Evolutionary conservation across 2,888 invertebrate species (phyloP).

Genomic region (Congeria kusceri): DNA sequence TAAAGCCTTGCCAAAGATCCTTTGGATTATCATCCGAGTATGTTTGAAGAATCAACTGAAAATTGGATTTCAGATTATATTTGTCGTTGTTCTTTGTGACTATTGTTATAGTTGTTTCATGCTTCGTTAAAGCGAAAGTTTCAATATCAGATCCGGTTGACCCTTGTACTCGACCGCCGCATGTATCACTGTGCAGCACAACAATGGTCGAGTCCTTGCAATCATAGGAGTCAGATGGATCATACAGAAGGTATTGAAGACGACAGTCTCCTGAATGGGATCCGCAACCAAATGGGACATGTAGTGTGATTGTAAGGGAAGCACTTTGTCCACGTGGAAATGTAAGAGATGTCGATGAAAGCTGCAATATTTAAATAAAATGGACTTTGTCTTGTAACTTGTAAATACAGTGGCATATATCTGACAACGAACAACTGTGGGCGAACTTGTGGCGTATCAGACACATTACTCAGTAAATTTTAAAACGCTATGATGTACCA

Average conservation of each 20-base stretch:
- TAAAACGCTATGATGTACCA: too few relatives aligned
- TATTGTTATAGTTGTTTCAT: constrained; percentile 20
- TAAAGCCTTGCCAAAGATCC: background rate
- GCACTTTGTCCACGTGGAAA: constrained; percentile 12
- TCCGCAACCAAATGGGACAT: constrained; percentile 36
- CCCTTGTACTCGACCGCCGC: constrained; percentile 21
- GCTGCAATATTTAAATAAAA: constrained; percentile 9
- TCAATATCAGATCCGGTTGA: background rate
- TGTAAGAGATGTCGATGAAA: constrained; percentile 8
- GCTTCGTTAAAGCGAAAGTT: background rate
- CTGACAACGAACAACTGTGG: too few relatives aligned
- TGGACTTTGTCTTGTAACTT: too few relatives aligned
- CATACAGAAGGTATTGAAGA: constrained; percentile 21
- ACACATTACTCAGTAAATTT: too few relatives aligned
- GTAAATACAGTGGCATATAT: too few relatives aligned
- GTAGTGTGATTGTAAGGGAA: constrained; percentile 1
- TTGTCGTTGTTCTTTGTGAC: constrained; percentile 35
- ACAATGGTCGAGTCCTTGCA: constrained; percentile 30
- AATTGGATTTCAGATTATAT: constrained; percentile 20
- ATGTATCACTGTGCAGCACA: constrained; percentile 8
- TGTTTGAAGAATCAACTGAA: constrained; percentile 10
- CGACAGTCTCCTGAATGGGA: background rate
- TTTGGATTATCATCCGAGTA: constrained; percentile 16
- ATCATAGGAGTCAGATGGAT: constrained; percentile 23
- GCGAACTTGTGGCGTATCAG: too few relatives aligned